Conservation (phyloP, 2,113 vertebrate genomes). For the Indicator indicator region DNA sequence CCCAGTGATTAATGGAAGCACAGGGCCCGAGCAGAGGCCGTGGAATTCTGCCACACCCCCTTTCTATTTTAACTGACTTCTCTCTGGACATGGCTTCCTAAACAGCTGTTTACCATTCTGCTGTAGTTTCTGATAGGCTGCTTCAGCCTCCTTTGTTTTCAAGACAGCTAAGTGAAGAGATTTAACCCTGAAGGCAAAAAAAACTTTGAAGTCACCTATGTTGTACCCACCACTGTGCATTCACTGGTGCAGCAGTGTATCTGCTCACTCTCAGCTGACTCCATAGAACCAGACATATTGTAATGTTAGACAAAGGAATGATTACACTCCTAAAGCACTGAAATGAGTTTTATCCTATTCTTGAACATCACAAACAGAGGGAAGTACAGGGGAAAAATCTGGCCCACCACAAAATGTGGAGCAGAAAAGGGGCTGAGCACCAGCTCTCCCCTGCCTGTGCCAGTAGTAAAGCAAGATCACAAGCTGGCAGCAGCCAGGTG, state of each 20-base stretch:
- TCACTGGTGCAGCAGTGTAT: not conserved
- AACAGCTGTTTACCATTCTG: not conserved
- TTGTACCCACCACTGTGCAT: not conserved
- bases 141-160: not conserved
- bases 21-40: constrained; percentile 17
- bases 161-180: not conserved
- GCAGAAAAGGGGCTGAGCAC: not conserved
- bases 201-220: not conserved
- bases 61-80: constrained; percentile 40
- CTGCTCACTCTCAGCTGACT: not conserved
- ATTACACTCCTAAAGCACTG: not conserved
- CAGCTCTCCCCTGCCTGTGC: not conserved
- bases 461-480: not conserved
- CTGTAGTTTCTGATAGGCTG: not conserved
- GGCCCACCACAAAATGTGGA: not conserved
- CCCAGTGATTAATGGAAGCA: constrained; percentile 64
- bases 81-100: constrained; percentile 5
- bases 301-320: not conserved
- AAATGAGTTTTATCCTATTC: not conserved
- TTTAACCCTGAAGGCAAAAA: not conserved
- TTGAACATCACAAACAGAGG: not conserved
- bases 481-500: not conserved
- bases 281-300: not conserved
- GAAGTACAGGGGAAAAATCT: not conserved
- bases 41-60: constrained; percentile 43